These are phyloP conservation scores for Griposia aprilina DNA, from an alignment of 2,888 invertebrate species.

Conservation along the genomic window DNA sequence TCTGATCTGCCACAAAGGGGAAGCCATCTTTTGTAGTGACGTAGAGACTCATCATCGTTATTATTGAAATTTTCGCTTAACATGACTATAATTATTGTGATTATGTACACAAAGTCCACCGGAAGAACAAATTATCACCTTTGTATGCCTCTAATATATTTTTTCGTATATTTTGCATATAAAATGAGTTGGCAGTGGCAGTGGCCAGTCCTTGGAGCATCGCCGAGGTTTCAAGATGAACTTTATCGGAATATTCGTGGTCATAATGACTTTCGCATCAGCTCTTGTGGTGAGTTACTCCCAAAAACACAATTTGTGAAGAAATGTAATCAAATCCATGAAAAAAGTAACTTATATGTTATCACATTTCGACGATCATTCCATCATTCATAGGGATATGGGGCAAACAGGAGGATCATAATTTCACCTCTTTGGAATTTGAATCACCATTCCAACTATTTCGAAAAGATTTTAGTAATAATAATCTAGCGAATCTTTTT, in stretches of 20 bases:
- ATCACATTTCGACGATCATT: not conserved
- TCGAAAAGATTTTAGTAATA: not conserved
- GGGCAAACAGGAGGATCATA: too few relatives aligned
- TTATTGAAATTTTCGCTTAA: constrained; percentile 26
- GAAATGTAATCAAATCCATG: not conserved
- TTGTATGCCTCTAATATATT: not conserved
- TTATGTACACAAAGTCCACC: constrained; percentile 23
- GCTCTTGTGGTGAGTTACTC: constrained; percentile 40
- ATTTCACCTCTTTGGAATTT: not conserved
- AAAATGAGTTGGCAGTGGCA: not conserved
- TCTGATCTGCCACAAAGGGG: not conserved
- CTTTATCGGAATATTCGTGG: constrained; percentile 36
- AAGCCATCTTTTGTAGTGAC: constrained; percentile 21
- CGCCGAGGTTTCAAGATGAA: constrained; percentile 46
- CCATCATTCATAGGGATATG: not conserved
- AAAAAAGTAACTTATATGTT: not conserved
- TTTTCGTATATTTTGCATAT: constrained; percentile 25
- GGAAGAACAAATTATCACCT: constrained; percentile 45
- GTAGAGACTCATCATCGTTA: not conserved
- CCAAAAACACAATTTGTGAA: not conserved
- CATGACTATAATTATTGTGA: constrained; percentile 14
- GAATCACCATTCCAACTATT: not conserved
- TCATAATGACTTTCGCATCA: constrained; percentile 29
- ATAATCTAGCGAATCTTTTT: not conserved
- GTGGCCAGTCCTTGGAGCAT: constrained; percentile 7